Conservation (phyloP, 2,888 invertebrate species). For the Laothoe populi region DNA sequence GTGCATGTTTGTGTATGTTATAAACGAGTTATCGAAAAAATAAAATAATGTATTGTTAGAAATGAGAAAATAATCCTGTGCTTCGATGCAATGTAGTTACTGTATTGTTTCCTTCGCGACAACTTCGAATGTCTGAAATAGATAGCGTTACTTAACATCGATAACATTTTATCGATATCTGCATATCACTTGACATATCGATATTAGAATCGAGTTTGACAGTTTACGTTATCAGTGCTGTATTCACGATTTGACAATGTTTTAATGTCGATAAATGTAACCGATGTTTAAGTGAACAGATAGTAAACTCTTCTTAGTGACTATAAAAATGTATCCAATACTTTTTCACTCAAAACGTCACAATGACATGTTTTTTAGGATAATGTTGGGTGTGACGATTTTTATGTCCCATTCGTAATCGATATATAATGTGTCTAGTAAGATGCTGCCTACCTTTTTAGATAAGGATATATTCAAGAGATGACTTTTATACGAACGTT, state of each 20-base stretch:
- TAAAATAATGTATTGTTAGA: constrained; percentile 73
- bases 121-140: constrained; percentile 26
- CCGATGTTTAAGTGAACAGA: constrained; percentile 11
- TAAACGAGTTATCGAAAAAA: constrained; percentile 77
- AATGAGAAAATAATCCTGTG: constrained; percentile 62
- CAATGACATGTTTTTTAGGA: constrained; percentile 61
- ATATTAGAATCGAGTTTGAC: constrained; percentile 36
- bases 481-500: constrained; percentile 84
- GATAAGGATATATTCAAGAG: constrained; percentile 83
- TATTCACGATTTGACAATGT: not conserved
- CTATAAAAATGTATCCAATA: constrained; percentile 69
- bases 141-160: constrained; percentile 36
- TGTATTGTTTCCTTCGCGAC: constrained; percentile 48
- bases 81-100: constrained; percentile 69
- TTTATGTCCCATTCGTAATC: constrained; percentile 59
- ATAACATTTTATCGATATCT: constrained; percentile 27
- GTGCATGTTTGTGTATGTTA: constrained; percentile 77
- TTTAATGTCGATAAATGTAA: not conserved
- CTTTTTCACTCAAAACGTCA: constrained; percentile 71
- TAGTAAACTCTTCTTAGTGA: constrained; percentile 63
- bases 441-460: constrained; percentile 80
- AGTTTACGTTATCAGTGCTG: not conserved
- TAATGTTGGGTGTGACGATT: constrained; percentile 62
- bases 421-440: constrained; percentile 39
- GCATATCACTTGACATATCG: constrained; percentile 18